phyloP scores from a whole-genome alignment of 2,888 invertebrate species.

The Dendrolimus pini region DNA sequence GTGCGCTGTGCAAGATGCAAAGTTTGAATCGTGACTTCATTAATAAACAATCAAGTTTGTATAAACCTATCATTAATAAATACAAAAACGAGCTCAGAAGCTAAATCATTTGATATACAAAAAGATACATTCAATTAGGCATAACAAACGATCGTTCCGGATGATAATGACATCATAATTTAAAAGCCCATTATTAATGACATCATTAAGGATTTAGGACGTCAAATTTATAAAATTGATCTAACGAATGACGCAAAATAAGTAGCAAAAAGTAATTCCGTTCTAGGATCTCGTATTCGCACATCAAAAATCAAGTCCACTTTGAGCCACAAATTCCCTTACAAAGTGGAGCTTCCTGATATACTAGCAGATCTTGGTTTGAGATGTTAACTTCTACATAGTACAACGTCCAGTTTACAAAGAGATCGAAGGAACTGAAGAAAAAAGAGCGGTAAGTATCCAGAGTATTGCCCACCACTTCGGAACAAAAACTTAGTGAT shows the following conservation, averaged over 20 bases:
- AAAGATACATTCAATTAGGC: constrained; percentile 1
- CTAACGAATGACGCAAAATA: constrained; percentile 19
- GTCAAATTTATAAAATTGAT: constrained; percentile 8
- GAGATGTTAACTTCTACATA: too few species aligned
- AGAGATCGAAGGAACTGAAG: too few species aligned
- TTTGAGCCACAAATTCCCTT: too few species aligned
- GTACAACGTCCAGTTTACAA: too few species aligned
- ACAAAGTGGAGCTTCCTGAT: too few species aligned
- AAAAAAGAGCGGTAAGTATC: too few species aligned
- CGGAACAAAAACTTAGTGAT: too few species aligned
- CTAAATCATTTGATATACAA: background rate
- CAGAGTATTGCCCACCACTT: too few species aligned
- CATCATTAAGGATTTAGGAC: constrained; percentile 15
- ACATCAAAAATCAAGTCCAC: too few species aligned
- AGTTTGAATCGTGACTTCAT: background rate
- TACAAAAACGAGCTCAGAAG: background rate
- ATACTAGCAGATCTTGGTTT: too few species aligned
- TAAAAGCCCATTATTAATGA: constrained; percentile 12
- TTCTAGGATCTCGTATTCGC: constrained; percentile 7
- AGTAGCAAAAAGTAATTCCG: constrained; percentile 25
- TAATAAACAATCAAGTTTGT: background rate
- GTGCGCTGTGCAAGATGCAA: background rate
- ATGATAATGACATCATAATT: constrained; percentile 5
- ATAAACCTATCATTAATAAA: background rate
- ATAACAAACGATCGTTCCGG: constrained; percentile 2